These are phyloP conservation scores for Melanitta fusca DNA, from an alignment of 2,797 vertebrate species.

Conservation along the genomic window DNA sequence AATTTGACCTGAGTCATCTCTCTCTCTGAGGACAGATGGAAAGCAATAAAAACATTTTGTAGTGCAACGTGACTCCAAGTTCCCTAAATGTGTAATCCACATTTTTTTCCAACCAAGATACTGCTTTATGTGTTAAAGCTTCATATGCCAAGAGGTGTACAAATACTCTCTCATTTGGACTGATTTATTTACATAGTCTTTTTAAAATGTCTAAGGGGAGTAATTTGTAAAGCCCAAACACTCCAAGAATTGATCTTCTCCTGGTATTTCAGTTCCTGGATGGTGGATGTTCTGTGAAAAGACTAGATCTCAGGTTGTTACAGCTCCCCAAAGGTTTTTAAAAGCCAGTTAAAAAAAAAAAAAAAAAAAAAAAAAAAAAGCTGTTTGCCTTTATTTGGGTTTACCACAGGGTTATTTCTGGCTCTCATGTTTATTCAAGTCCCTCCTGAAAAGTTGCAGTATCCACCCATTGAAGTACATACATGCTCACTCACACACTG, in stretches of 20 bases:
- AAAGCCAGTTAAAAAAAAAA: background rate
- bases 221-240: background rate
- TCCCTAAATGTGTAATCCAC: background rate
- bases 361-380: background rate
- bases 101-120: background rate
- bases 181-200: background rate
- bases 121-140: background rate
- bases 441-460: background rate
- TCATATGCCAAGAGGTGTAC: background rate
- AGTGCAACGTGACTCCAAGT: background rate
- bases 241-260: background rate
- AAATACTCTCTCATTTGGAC: background rate
- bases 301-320: background rate
- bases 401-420: constrained; percentile 28
- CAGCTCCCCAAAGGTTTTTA: background rate
- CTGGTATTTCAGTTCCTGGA: background rate
- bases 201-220: background rate
- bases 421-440: constrained; percentile 2
- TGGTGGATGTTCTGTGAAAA: background rate
- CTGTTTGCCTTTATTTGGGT: constrained; percentile 17
- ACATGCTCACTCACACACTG: background rate
- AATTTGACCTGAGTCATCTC: background rate
- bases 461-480: background rate
- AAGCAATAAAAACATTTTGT: background rate
- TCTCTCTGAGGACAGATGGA: background rate